These are phyloP conservation scores for Salvator merianae DNA, from an alignment of 2,113 vertebrate genomes.

Conservation along the genomic window DNA sequence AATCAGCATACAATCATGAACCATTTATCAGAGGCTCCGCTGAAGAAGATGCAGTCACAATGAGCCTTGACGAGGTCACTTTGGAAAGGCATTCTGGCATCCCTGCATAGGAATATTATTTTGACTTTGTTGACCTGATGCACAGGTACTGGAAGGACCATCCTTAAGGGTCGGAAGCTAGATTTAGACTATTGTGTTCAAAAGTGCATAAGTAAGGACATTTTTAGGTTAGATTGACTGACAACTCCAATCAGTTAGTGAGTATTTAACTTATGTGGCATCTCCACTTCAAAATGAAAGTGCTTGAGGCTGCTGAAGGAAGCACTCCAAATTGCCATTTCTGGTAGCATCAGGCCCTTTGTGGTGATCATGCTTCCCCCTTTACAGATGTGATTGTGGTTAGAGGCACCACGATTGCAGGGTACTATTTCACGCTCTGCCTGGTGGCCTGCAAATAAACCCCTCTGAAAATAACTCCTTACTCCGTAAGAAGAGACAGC, in stretches of 20 bases:
- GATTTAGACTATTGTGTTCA: neutral
- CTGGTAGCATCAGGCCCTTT: no score
- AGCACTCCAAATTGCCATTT: no score
- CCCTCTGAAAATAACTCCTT: no score
- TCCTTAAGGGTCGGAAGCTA: neutral
- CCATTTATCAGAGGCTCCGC: slow-evolving; percentile 65
- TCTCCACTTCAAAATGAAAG: no score
- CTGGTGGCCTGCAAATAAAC: no score
- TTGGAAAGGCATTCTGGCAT: slow-evolving; percentile 60
- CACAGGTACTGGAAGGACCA: neutral
- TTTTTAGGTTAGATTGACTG: neutral
- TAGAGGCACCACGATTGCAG: no score
- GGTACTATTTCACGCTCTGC: no score
- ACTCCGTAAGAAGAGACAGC: no score
- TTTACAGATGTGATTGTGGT: no score
- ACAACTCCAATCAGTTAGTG: neutral
- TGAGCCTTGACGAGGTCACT: slow-evolving; percentile 57
- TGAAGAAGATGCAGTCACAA: slow-evolving; percentile 48
- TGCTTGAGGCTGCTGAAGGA: no score
- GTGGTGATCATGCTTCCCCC: no score
- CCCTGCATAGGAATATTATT: slow-evolving; percentile 33
- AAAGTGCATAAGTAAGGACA: neutral
- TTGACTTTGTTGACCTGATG: slow-evolving; percentile 40
- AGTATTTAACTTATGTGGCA: neutral
- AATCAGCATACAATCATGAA: slow-evolving; percentile 65